Percentiles rank a stretch among this genome's conserved stretches.
phyloP scores from a whole-genome alignment of 2,113 vertebrate species.

The Pelodiscus sinensis region DNA sequence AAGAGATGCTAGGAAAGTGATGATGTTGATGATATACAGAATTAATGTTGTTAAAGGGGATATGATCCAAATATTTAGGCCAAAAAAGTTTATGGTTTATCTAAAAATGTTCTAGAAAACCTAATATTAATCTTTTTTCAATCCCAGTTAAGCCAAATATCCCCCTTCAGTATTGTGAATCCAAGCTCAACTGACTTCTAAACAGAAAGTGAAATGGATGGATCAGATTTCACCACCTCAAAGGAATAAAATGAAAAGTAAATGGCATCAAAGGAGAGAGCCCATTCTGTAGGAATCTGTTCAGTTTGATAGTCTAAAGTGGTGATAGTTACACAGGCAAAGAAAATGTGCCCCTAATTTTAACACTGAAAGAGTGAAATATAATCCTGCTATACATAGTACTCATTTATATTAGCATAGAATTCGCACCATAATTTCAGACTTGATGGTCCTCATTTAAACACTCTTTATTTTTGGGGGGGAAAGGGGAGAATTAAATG shows the following conservation, averaged over 20 bases:
- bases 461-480: neutral
- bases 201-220: constrained; percentile 3
- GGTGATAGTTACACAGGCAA: neutral
- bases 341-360: neutral
- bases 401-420: neutral
- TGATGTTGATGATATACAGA: accelerated
- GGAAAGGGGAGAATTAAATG: neutral
- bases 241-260: neutral
- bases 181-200: neutral
- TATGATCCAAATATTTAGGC: neutral
- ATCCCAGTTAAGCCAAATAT: neutral
- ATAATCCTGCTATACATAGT: neutral
- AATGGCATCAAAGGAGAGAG: neutral
- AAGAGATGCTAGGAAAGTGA: constrained; percentile 1
- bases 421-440: neutral
- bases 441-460: neutral
- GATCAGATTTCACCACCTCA: neutral
- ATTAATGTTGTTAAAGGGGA: neutral
- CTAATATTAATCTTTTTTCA: neutral
- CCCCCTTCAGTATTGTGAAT: neutral
- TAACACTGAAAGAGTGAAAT: neutral
- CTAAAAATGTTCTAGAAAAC: neutral
- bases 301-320: neutral
- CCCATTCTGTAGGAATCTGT: neutral
- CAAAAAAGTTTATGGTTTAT: neutral